Evolutionary conservation across 2,113 vertebrate genomes (phyloP).

Genomic region (Chroicocephalus ridibundus): DNA sequence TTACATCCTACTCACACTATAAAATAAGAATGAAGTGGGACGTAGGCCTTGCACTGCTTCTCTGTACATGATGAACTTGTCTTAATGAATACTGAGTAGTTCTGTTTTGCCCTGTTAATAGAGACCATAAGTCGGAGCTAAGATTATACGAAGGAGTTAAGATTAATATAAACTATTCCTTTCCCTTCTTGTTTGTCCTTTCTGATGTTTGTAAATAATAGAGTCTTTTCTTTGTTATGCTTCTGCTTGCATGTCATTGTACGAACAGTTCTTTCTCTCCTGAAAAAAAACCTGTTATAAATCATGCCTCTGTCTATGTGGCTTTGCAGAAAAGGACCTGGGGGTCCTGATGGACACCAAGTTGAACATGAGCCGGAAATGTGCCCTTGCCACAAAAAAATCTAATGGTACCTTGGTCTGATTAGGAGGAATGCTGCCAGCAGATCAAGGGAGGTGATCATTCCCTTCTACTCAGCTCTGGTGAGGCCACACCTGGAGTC

Average conservation of each 20-base stretch:
- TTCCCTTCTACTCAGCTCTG: not conserved
- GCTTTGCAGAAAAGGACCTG: not conserved
- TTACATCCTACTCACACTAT: constrained; percentile 11
- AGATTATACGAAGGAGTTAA: not conserved
- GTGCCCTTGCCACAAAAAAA: not conserved
- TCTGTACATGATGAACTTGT: not conserved
- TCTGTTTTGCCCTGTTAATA: not conserved
- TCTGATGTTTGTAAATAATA: not conserved
- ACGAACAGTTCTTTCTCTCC: not conserved
- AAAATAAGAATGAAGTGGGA: constrained; percentile 17
- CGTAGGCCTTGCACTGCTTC: not conserved
- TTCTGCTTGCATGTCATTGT: not conserved
- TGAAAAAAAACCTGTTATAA: not conserved
- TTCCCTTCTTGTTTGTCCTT: not conserved
- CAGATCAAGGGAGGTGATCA: not conserved
- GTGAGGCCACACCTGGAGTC: not conserved
- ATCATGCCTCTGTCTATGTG: not conserved
- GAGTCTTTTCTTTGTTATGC: not conserved
- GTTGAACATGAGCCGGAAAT: not conserved
- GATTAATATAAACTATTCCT: not conserved
- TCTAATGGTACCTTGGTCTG: not conserved
- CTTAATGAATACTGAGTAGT: not conserved
- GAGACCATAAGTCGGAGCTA: not conserved
- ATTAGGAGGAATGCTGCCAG: not conserved
- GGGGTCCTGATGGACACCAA: not conserved